These are phyloP conservation scores for Calypte anna DNA, from an alignment of 2,113 vertebrate genomes.

Conservation along the genomic window DNA sequence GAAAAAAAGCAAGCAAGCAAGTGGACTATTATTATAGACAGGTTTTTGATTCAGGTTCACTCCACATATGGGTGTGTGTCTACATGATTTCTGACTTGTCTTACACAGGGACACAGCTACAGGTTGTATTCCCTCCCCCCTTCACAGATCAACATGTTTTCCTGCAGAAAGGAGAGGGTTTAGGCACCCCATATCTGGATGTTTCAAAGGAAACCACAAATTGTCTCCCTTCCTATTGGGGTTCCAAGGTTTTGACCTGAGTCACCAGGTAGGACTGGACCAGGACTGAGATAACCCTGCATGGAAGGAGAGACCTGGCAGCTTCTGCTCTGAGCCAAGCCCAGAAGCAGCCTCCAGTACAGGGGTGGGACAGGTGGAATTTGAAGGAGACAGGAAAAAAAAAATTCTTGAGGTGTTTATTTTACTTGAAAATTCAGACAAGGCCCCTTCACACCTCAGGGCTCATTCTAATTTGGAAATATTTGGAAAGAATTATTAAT, in stretches of 20 bases:
- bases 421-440: not conserved
- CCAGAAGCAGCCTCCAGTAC: not conserved
- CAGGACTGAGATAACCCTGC: not conserved
- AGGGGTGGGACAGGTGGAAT: not conserved
- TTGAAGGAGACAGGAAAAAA: not conserved
- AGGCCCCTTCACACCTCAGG: not conserved
- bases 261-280: not conserved
- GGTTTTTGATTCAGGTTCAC: not conserved
- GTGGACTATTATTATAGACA: not conserved
- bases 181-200: not conserved
- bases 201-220: not conserved
- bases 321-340: not conserved
- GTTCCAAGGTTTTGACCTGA: not conserved
- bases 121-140: not conserved
- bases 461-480: not conserved
- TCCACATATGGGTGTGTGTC: rapidly evolving
- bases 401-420: not conserved
- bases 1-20: not conserved
- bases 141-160: not conserved
- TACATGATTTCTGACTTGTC: not conserved
- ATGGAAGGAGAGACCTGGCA: not conserved
- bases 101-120: not conserved
- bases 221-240: not conserved
- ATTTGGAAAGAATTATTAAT: not conserved
- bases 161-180: not conserved